Evolutionary conservation across 2,888 invertebrate species (phyloP), one percentile per base, ranked within the genome.

Genomic region (Campaea margaritaria): DNA sequence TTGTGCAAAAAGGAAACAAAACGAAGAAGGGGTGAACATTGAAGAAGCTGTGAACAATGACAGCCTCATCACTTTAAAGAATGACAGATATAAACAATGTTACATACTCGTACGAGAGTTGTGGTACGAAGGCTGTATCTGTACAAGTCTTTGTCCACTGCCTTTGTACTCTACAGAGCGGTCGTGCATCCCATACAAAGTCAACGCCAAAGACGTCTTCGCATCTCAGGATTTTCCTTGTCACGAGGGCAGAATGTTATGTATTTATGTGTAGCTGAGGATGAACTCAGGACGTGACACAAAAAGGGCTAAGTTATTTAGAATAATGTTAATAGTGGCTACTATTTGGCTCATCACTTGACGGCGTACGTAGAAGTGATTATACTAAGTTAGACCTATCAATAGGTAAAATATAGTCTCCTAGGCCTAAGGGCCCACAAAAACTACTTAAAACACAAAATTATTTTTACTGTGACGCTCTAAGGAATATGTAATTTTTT

Each of bases 111-210:
- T 39, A 27, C n/a, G n/a, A n/a, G n/a, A 21, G 5, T 21, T 31
- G 41, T 41, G n/a, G 9, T 10, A 44, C 12, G 31, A 45, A 45
- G 45, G 45, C 39, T 46, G 16, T 12, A 13, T 36, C n/a, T n/a
- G 14, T 48, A 16, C 43, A 43, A 21, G 51, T 14, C 53, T 53
- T 59, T 54, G 53, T 59, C 53, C 45, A 54, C 46, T 42, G 7
- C 7, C 39, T n/a, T 34, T n/a, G 34, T 57, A 10, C 46, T 46
- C 46, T 50, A 31, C 36, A 54, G 48, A 38, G 49, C 49, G 44
- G 49, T 59, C 59, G 59, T 59, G 59, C 59, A 49, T 49, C 44
- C 31, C 49, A 54, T 59, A 54, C 53, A 54, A 59, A 49, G 59
- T 36, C 34, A 38, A 44, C 53, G 14, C 39, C 27, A 31, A 43